Evolutionary conservation across 2,113 vertebrate genomes (phyloP), one percentile per base, ranked within the genome.

Genomic region (Halichoeres trimaculatus): DNA sequence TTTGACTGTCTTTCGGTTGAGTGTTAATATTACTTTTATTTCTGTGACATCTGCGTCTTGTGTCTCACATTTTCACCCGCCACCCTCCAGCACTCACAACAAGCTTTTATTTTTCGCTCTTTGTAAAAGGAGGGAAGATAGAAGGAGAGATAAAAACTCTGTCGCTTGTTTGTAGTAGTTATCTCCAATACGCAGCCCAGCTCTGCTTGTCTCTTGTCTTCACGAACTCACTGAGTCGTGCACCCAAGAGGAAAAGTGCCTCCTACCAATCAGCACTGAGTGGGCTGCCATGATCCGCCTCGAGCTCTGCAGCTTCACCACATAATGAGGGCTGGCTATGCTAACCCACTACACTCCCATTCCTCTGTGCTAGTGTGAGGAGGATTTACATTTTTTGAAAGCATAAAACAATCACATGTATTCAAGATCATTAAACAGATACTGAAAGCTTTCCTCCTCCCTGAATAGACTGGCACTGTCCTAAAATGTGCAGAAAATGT

Each of bases 121-220:
- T 16, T 57, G 24, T 22, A 20, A 36, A 58, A 53, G 30, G n/a
- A 57, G 30, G 16, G 52, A 43, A 11, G 55, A 23, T 17, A 38
- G 43, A 70, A 19, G 1, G 1, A 60, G 48, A 66, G 14, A 36
- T 1, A 5, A 43, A 35, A 69, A 59, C 54, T 58, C 51, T 24
- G 13, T 26, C 0, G 61, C 26, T 45, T 74, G 47, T 84, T 80
- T 73, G 23, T 67, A 60, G 45, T 35, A 61, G 59, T 70, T 83
- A 87, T 89, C 76, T 77, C 78, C 10, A 43, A 7, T 59, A 74
- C 81, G 74, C 81, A 89, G 88, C 63, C 2, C 16, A 56, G 69
- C 74, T 69, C 74, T 22, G 20, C 62, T 57, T 35, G 55, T 24
- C 58, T 78, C 59, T 67, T 8, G 19, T 70, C 74, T 78, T 68